Conservation (phyloP, 1,140 invertebrate species). For the Parasteatoda tepidariorum region DNA sequence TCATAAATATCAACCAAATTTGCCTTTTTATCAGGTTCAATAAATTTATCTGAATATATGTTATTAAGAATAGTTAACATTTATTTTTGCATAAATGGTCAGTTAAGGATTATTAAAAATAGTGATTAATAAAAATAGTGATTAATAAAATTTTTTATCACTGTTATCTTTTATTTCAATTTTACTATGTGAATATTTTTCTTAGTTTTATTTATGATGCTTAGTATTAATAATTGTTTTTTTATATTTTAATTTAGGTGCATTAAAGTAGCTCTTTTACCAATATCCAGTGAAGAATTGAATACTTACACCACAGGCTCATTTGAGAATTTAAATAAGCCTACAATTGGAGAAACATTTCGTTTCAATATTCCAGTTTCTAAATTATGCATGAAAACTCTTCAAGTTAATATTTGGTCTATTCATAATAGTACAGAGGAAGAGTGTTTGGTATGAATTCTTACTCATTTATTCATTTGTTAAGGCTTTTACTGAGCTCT, state of each 20-base stretch:
- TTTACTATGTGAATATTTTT: too few relatives aligned
- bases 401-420: conserved; percentile 89
- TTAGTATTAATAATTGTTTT: too few relatives aligned
- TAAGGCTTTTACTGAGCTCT: background rate
- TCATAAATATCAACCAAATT: too few relatives aligned
- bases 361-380: conserved; percentile 79
- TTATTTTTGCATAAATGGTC: too few relatives aligned
- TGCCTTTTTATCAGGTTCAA: too few relatives aligned
- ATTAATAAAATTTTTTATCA: background rate
- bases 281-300: conserved; percentile 72
- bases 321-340: conserved; percentile 79
- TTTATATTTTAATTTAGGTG: too few relatives aligned
- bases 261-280: conserved; percentile 82
- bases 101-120: too few relatives aligned
- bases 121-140: too few relatives aligned
- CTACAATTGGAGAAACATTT: conserved; percentile 84
- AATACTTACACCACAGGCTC: conserved; percentile 79
- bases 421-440: conserved; percentile 74
- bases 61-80: too few relatives aligned
- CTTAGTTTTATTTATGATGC: too few relatives aligned
- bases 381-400: conserved; percentile 84
- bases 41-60: too few relatives aligned
- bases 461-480: background rate
- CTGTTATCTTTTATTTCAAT: too few relatives aligned
- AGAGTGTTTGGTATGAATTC: conserved; percentile 80